Conservation (phyloP, 2,888 invertebrate species). For the Mystacides longicornis region DNA sequence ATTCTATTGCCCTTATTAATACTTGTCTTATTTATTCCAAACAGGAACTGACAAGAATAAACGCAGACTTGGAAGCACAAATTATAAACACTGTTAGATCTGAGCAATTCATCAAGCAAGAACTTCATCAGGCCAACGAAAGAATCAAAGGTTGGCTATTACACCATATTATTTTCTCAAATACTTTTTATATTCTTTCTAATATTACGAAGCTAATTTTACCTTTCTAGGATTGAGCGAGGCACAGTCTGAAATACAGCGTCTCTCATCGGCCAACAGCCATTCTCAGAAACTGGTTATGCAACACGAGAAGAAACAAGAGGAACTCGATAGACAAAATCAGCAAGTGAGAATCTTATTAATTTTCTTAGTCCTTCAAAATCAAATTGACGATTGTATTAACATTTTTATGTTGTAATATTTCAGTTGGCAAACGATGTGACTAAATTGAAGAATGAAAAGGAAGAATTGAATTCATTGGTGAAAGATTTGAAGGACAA, state of each 20-base stretch:
- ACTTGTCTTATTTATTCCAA: slow-evolving; percentile 6
- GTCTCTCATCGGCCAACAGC: slow-evolving; percentile 33
- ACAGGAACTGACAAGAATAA: slow-evolving; percentile 48
- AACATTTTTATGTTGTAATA: not conserved
- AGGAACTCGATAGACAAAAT: slow-evolving; percentile 46
- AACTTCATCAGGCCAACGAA: slow-evolving; percentile 40
- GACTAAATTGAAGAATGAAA: slow-evolving; percentile 30
- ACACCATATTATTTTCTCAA: no score
- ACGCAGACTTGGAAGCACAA: slow-evolving; percentile 49
- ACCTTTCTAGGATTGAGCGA: slow-evolving; percentile 37
- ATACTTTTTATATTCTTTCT: no score
- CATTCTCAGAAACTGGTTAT: slow-evolving; percentile 27
- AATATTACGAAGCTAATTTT: no score
- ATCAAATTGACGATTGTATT: not conserved
- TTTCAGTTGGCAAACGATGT: slow-evolving; percentile 36
- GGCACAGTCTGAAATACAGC: slow-evolving; percentile 45
- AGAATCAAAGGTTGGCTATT: slow-evolving; percentile 25
- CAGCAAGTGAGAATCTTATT: slow-evolving; percentile 36
- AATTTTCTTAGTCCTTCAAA: slow-evolving; percentile 12
- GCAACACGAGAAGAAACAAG: slow-evolving; percentile 40
- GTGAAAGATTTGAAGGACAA: slow-evolving; percentile 28
- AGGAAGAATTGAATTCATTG: slow-evolving; percentile 30
- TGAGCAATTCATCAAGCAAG: slow-evolving; percentile 50
- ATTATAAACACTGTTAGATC: slow-evolving; percentile 31
- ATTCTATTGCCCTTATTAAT: no score